These are phyloP conservation scores for Chironomus tentans DNA, from an alignment of 2,888 invertebrate species.

Conservation along the genomic window DNA sequence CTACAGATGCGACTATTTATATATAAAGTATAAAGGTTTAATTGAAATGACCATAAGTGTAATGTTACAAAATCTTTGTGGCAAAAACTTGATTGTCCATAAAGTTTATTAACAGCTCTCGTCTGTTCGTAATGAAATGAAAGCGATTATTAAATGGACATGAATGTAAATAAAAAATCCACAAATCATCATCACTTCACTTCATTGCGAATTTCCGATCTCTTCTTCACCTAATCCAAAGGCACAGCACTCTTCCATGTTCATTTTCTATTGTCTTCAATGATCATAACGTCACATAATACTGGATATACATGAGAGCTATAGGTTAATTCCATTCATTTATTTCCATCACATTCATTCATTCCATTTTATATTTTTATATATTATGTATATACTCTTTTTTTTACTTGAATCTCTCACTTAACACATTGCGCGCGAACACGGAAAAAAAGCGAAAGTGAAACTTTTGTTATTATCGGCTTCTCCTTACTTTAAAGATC, in stretches of 20 bases:
- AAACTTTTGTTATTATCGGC: slow-evolving; percentile 4
- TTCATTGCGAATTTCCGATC: background rate
- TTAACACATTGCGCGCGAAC: background rate
- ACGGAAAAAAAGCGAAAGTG: slow-evolving; percentile 9
- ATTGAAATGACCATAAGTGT: background rate
- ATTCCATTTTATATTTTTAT: background rate
- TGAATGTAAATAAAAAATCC: background rate
- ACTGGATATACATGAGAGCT: background rate
- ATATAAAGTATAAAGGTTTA: background rate
- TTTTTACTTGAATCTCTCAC: background rate
- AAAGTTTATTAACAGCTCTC: too few relatives aligned
- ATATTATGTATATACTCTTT: background rate
- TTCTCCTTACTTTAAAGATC: background rate
- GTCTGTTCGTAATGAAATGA: background rate
- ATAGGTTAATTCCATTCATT: background rate
- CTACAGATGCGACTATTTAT: background rate
- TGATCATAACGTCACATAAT: background rate
- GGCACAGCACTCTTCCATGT: background rate
- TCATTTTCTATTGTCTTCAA: background rate
- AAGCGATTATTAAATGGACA: background rate
- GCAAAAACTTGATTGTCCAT: too few relatives aligned
- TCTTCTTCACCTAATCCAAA: background rate
- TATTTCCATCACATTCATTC: background rate
- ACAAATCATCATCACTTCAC: background rate
- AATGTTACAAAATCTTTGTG: background rate